A percentile compares a stretch with the other conserved stretches of the same genome.
phyloP scores from a whole-genome alignment of 2,888 invertebrate species.

The Tipula lateralis region DNA sequence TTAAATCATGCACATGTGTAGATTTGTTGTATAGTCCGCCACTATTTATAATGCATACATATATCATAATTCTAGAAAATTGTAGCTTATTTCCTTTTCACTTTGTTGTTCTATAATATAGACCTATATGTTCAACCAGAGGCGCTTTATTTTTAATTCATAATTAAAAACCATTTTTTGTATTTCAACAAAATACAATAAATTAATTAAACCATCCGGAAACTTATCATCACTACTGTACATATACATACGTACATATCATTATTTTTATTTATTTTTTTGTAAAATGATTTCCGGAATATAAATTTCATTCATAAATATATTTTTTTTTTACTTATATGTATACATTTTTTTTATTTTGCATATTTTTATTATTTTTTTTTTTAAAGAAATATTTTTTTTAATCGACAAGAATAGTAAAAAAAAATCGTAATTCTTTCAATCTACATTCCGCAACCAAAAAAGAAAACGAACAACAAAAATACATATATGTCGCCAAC shows the following conservation, averaged over 20 bases:
- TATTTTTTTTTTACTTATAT: background rate
- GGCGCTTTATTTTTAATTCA: background rate
- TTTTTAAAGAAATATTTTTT: background rate
- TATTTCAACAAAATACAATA: background rate
- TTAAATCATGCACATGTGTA: background rate
- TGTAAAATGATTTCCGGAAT: slow-evolving; percentile 15
- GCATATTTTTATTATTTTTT: background rate
- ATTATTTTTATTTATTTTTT: background rate
- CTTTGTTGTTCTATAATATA: background rate
- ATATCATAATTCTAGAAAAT: background rate
- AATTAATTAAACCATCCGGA: slow-evolving; percentile 24
- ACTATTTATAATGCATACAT: background rate
- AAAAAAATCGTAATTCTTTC: slow-evolving; percentile 20
- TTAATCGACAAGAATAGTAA: slow-evolving; percentile 13
- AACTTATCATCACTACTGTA: slow-evolving; percentile 11
- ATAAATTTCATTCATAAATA: slow-evolving; percentile 21
- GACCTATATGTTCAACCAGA: too few species aligned
- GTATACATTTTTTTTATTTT: background rate
- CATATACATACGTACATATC: background rate
- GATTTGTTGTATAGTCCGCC: background rate
- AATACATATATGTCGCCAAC: background rate
- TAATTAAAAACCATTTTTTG: background rate
- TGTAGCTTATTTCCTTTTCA: background rate
- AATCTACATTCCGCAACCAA: background rate
- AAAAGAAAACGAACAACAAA: background rate